A percentile compares a stretch with the other conserved stretches of the same genome.
Conservation (phyloP, 2,113 vertebrate species). For the Odontesthes bonariensis region DNA sequence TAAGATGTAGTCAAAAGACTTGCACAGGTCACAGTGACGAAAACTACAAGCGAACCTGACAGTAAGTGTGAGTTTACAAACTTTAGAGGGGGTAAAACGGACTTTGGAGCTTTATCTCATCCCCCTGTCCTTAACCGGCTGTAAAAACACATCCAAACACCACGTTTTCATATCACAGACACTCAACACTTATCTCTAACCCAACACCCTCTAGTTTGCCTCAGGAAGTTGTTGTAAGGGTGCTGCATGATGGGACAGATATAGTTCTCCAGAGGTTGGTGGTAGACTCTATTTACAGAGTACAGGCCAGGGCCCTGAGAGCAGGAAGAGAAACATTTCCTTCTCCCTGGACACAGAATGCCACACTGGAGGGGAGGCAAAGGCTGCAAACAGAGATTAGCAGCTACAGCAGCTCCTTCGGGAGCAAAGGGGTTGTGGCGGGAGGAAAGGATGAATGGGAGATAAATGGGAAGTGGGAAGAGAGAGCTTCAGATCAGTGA, state of each 20-base stretch:
- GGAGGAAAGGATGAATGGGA: constrained; percentile 16
- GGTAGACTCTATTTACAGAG: constrained; percentile 74
- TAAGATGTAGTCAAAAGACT: not conserved
- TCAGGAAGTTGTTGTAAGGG: constrained; percentile 66
- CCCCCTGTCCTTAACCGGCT: constrained; percentile 7
- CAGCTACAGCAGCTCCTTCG: constrained; percentile 51
- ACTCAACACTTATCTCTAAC: constrained; percentile 33
- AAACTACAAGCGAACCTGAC: not conserved
- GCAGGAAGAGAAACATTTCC: constrained; percentile 75
- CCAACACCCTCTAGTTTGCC: constrained; percentile 44
- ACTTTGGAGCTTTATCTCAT: not conserved
- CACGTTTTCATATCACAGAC: constrained; percentile 12
- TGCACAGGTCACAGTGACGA: not conserved
- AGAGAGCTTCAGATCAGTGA: constrained; percentile 25
- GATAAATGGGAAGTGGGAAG: constrained; percentile 36
- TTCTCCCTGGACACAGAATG: constrained; percentile 73
- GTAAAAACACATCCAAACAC: constrained; percentile 3
- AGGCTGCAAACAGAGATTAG: constrained; percentile 77
- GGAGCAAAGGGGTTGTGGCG: constrained; percentile 11
- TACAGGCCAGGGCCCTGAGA: constrained; percentile 54
- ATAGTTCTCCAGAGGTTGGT: constrained; percentile 60
- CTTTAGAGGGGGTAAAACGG: not conserved
- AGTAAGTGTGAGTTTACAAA: not conserved
- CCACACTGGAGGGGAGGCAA: constrained; percentile 52
- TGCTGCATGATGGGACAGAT: constrained; percentile 66